A percentile compares a stretch with the other conserved stretches of the same genome.
Conservation (phyloP, 2,113 vertebrate genomes). For the Delphinapterus leucas region DNA sequence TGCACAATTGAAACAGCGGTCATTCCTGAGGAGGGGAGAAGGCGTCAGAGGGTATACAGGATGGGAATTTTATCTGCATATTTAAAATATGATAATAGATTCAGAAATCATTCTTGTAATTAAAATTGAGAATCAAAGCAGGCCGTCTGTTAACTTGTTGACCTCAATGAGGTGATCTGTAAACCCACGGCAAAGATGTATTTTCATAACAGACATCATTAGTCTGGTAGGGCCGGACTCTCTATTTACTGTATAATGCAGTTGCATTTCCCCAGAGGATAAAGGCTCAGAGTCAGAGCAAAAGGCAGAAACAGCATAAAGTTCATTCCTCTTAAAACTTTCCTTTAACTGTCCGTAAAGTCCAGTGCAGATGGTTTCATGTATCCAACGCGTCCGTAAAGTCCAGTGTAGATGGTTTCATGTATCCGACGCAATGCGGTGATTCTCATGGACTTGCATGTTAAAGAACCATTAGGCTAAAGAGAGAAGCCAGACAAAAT, state of each 20-base stretch:
- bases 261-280: background rate
- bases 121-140: background rate
- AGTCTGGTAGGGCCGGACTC: background rate
- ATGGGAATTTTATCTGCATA: background rate
- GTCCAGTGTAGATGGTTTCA: background rate
- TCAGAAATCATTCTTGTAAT: background rate
- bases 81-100: background rate
- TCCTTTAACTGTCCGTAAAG: background rate
- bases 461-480: background rate
- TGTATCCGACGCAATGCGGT: too few relatives aligned
- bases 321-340: background rate
- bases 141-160: background rate
- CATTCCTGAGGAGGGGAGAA: background rate
- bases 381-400: background rate
- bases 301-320: background rate
- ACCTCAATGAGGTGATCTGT: background rate
- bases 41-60: rapidly evolving
- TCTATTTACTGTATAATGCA: background rate
- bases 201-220: background rate
- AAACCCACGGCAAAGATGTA: background rate
- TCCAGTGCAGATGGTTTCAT: background rate
- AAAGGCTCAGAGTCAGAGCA: background rate
- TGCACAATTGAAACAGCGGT: rapidly evolving
- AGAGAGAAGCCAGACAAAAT: background rate
- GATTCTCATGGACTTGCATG: background rate